Conservation (phyloP, 2,797 vertebrate genomes). For the Anabas testudineus region DNA sequence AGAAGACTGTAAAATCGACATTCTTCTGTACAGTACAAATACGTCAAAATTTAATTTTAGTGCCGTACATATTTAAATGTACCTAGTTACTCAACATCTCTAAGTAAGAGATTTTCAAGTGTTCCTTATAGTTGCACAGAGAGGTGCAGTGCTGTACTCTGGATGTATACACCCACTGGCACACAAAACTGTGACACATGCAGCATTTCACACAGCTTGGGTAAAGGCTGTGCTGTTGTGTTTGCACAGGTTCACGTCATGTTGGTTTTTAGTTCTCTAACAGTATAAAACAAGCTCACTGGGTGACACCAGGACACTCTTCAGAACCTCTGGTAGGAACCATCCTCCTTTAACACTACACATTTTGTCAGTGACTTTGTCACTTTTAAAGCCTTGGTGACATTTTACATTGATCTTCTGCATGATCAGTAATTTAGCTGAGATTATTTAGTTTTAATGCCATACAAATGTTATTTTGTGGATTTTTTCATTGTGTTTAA, state of each 20-base stretch:
- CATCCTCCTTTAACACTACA: background rate
- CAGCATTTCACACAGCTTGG: constrained; percentile 40
- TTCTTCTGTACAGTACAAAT: no score
- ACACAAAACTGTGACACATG: constrained; percentile 12
- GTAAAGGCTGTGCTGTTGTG: constrained; percentile 15
- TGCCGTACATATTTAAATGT: no score
- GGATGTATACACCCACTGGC: background rate
- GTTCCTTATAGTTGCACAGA: background rate
- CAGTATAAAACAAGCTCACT: constrained; percentile 44
- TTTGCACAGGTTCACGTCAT: constrained; percentile 10
- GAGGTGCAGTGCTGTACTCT: background rate
- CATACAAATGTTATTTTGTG: background rate
- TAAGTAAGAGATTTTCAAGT: no score
- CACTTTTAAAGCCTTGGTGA: no score
- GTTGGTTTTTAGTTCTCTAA: background rate
- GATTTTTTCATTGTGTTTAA: background rate
- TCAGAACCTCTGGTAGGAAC: constrained; percentile 50
- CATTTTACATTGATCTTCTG: background rate
- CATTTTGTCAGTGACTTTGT: background rate
- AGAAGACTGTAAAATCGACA: no score
- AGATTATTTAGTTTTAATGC: background rate
- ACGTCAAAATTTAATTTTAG: no score
- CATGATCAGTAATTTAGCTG: background rate
- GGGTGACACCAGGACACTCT: background rate
- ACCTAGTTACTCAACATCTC: no score